phyloP scores from a whole-genome alignment of 2,888 invertebrate genomes.

The Pristionchus japonicus region DNA sequence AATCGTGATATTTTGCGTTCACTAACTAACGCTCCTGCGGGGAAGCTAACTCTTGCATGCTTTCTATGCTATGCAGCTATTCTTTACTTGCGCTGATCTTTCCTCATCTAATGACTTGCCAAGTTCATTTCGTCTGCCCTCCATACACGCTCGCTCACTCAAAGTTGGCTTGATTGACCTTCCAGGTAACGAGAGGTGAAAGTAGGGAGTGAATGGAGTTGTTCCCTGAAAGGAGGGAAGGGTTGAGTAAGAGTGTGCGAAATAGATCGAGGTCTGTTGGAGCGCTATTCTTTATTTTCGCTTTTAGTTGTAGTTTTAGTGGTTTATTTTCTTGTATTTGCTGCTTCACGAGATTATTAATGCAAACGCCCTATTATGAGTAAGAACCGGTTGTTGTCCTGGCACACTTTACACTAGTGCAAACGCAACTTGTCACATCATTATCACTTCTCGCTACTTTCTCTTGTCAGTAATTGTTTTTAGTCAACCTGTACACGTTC shows the following conservation, averaged over 20 bases:
- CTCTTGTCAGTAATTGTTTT: no score
- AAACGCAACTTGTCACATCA: not conserved
- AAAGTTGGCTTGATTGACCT: slow-evolving; percentile 21
- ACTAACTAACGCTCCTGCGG: no score
- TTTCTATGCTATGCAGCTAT: no score
- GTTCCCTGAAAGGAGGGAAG: not conserved
- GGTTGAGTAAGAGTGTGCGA: not conserved
- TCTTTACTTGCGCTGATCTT: not conserved
- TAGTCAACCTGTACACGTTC: no score
- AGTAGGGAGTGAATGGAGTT: slow-evolving; percentile 4
- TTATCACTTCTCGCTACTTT: no score
- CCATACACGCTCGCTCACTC: not conserved
- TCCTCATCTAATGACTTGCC: no score
- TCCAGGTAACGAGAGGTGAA: not conserved
- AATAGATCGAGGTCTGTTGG: not conserved
- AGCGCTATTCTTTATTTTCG: not conserved
- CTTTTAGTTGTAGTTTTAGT: not conserved
- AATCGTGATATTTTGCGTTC: no score
- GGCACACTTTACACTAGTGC: not conserved
- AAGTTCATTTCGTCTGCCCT: not conserved
- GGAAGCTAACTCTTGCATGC: no score
- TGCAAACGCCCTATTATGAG: no score
- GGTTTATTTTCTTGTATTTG: no score
- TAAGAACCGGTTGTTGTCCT: no score
- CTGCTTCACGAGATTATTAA: no score